Evolutionary conservation across 1,140 invertebrate genomes (phyloP).

Genomic region (Macrostomum lignano): DNA sequence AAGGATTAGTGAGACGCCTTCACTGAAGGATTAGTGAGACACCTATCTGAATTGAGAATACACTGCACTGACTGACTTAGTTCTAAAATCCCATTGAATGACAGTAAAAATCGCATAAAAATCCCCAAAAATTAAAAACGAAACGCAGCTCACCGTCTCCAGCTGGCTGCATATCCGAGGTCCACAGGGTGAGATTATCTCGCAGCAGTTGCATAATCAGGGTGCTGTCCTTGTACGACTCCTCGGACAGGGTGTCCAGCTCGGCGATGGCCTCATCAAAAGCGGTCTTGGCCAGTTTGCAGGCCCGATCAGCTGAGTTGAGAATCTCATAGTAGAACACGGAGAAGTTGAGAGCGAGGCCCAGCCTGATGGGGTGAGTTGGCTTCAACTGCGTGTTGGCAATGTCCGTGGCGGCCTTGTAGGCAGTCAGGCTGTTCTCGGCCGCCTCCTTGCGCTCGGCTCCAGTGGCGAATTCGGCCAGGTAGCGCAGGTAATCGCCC

Average conservation of each 20-base stretch:
- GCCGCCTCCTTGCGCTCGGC: slow-evolving; percentile 67
- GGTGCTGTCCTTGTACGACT: slow-evolving; percentile 91
- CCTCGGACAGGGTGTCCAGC: slow-evolving; percentile 74
- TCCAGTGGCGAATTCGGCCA: slow-evolving; percentile 69
- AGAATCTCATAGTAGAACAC: slow-evolving; percentile 96
- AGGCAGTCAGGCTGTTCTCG: slow-evolving; percentile 73
- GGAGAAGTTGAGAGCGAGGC: slow-evolving; percentile 89
- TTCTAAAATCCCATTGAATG: too few relatives aligned
- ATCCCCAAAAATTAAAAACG: too few relatives aligned
- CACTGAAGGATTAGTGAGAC: too few relatives aligned
- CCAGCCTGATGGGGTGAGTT: slow-evolving; percentile 87
- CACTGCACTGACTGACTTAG: too few relatives aligned
- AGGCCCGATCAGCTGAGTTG: slow-evolving; percentile 10
- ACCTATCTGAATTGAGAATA: too few relatives aligned
- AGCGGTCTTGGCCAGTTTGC: slow-evolving; percentile 34
- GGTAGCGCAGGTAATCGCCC: slow-evolving; percentile 84
- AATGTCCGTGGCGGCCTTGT: slow-evolving; percentile 92
- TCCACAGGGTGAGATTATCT: slow-evolving; percentile 93
- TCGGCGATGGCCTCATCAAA: slow-evolving; percentile 94
- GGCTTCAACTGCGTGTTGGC: slow-evolving; percentile 91
- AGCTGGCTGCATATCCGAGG: too few relatives aligned
- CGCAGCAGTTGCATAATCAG: slow-evolving; percentile 91
- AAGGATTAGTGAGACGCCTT: too few relatives aligned
- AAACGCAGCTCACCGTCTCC: too few relatives aligned
- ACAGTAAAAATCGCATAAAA: too few relatives aligned